Evolutionary conservation across 1,140 invertebrate genomes (phyloP).

Genomic region (Drosophila sturtevanti): DNA sequence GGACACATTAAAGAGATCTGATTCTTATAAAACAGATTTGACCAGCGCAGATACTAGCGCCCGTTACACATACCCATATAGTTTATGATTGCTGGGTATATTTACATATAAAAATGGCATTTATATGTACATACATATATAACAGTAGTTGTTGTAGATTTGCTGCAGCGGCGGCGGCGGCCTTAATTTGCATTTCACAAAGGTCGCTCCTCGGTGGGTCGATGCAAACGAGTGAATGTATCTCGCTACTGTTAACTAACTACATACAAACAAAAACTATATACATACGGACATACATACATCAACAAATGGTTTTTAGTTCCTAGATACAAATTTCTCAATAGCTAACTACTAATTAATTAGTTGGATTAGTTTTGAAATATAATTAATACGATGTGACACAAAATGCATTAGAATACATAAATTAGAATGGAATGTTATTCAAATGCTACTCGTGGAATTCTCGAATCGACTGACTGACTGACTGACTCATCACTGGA

Average conservation of each 20-base stretch:
- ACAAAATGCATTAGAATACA: neutral
- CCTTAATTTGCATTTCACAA: slow-evolving; percentile 51
- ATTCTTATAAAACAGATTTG: too few species aligned
- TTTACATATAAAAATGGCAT: slow-evolving; percentile 45
- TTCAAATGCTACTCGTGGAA: neutral
- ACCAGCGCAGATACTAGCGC: too few species aligned
- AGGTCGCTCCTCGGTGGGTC: slow-evolving; percentile 7
- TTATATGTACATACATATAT: slow-evolving; percentile 43
- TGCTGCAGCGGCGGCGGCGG: slow-evolving; percentile 8
- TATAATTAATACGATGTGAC: neutral
- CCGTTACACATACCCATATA: too few species aligned
- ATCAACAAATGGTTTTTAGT: slow-evolving; percentile 9
- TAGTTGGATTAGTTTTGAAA: slow-evolving; percentile 1
- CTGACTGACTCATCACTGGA: neutral
- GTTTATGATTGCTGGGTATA: slow-evolving; percentile 29
- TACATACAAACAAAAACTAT: neutral
- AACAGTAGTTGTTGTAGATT: slow-evolving; percentile 46
- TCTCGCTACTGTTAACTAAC: slow-evolving; percentile 7
- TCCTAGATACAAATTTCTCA: neutral
- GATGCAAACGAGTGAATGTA: slow-evolving; percentile 9
- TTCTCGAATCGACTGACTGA: neutral
- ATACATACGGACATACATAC: neutral
- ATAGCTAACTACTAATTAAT: neutral
- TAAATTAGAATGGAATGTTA: neutral
- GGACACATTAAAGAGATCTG: too few species aligned